A percentile compares a stretch with the other conserved stretches of the same genome.
Evolutionary conservation across 2,888 invertebrate species (phyloP).

Genomic region (Polylopha cassiicola): DNA sequence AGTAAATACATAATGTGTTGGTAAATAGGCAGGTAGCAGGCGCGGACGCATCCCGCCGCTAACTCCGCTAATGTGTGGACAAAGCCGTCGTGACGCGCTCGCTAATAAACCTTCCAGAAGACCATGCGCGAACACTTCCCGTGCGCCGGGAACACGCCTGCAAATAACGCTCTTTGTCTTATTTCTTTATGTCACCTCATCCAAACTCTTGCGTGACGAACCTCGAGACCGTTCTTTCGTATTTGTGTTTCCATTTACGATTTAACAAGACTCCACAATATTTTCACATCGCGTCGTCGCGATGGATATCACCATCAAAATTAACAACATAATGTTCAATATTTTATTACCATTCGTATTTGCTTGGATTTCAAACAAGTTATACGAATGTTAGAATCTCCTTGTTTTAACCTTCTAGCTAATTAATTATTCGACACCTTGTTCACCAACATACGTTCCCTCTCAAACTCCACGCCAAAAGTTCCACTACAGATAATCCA

Average conservation of each 20-base stretch:
- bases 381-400: too few species aligned
- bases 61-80: constrained; percentile 73
- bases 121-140: constrained; percentile 51
- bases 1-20: constrained; percentile 58
- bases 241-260: too few species aligned
- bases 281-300: constrained; percentile 48
- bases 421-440: too few species aligned
- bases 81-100: constrained; percentile 69
- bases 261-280: too few species aligned
- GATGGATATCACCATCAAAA: constrained; percentile 47
- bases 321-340: constrained; percentile 68
- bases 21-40: constrained; percentile 59
- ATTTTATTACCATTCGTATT: constrained; percentile 69
- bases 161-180: constrained; percentile 31
- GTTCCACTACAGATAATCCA: too few species aligned
- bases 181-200: constrained; percentile 8
- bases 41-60: constrained; percentile 52
- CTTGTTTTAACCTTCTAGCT: too few species aligned
- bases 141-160: constrained; percentile 29
- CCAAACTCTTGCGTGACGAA: constrained; percentile 11
- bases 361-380: constrained; percentile 67
- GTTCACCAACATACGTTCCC: too few species aligned
- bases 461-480: too few species aligned
- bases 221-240: not conserved
- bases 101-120: constrained; percentile 74